Percentiles rank a stretch among this genome's conserved stretches.
These are phyloP conservation scores for Patella depressa DNA, from an alignment of 2,888 invertebrate genomes.

Conservation along the genomic window DNA sequence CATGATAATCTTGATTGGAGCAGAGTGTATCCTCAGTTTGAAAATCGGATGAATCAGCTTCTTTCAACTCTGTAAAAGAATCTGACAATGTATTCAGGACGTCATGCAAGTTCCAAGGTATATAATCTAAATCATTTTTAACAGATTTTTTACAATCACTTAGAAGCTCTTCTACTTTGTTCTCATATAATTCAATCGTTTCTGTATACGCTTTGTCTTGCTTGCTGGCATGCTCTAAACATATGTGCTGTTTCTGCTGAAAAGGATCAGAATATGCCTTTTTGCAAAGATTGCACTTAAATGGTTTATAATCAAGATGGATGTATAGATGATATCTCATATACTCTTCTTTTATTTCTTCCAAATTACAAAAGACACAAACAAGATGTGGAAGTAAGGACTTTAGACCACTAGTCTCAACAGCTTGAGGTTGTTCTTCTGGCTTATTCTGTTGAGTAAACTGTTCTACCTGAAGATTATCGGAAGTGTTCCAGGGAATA, in stretches of 20 bases:
- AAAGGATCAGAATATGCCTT: background rate
- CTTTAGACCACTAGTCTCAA: too few species aligned
- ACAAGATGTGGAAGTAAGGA: background rate
- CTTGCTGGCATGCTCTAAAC: background rate
- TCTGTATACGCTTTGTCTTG: background rate
- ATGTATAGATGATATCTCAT: slow-evolving; percentile 10
- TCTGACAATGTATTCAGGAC: background rate
- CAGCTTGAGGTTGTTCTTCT: too few species aligned
- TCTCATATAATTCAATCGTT: background rate
- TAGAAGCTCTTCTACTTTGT: background rate
- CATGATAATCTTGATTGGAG: too few species aligned
- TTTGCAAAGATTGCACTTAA: background rate
- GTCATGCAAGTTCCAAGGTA: background rate
- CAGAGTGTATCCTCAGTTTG: too few species aligned
- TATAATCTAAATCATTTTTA: background rate
- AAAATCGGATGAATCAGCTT: too few species aligned
- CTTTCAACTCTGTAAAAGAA: too few species aligned
- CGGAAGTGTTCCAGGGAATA: background rate
- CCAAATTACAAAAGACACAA: background rate
- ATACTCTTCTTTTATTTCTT: slow-evolving; percentile 2
- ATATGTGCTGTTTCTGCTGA: background rate
- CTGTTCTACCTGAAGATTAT: background rate
- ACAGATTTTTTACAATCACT: background rate
- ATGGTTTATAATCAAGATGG: slow-evolving; percentile 4
- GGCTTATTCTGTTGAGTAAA: background rate